Evolutionary conservation across 2,888 invertebrate genomes (phyloP).

Genomic region (Bursaphelenchus okinawaensis): DNA sequence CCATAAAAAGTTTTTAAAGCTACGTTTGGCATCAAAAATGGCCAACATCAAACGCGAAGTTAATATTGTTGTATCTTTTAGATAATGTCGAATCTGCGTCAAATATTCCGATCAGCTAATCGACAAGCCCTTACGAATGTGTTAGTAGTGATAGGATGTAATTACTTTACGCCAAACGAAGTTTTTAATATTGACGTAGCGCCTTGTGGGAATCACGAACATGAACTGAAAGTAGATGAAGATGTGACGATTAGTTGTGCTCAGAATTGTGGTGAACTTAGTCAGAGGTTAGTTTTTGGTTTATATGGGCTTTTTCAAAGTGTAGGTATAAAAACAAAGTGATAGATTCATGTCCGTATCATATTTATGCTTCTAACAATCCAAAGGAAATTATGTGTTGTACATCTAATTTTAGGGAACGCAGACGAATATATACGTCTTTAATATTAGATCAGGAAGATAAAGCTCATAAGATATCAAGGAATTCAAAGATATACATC

Average conservation of each 20-base stretch:
- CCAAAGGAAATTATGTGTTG: too few species aligned
- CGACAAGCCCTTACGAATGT: not conserved
- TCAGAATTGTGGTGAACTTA: constrained; percentile 3
- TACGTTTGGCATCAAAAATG: too few species aligned
- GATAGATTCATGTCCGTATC: too few species aligned
- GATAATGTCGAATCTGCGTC: not conserved
- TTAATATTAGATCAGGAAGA: not conserved
- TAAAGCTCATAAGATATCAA: not conserved
- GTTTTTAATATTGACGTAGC: not conserved
- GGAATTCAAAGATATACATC: not conserved
- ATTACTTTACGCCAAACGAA: not conserved
- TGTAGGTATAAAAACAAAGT: too few species aligned
- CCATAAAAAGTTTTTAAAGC: not conserved
- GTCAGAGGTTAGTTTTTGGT: not conserved
- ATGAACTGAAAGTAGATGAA: not conserved
- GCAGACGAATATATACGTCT: not conserved
- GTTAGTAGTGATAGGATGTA: not conserved
- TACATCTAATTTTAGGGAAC: too few species aligned
- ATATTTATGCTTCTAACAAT: too few species aligned
- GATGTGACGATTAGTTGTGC: not conserved
- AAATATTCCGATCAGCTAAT: not conserved
- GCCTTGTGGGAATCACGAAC: not conserved
- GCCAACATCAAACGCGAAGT: too few species aligned
- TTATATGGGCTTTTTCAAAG: too few species aligned
- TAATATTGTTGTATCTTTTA: too few species aligned